Base-by-base conservation (phyloP, 2,113 vertebrate species). In the Dryoscopus gambensis region DNA sequence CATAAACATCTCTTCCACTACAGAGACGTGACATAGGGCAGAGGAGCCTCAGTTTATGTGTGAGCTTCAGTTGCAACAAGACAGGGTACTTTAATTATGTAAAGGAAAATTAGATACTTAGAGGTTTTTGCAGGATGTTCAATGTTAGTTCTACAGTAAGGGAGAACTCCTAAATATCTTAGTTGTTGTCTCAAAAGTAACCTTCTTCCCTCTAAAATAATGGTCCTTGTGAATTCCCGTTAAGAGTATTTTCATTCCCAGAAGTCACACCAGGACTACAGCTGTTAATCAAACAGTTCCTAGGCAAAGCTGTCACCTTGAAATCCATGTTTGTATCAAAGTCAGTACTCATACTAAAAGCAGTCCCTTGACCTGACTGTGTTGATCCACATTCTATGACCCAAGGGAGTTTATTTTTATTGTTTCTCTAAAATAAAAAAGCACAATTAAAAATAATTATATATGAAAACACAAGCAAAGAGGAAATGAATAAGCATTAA, bases 401-500 rank as follows among this genome's bases (percentile, higher is more conserved):
- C 75, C 78, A 74, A 84, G 87, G 71, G 63, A 94, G 46, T n/a
- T 93, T 70, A 83, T 77, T 96, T 95, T 95, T 85, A 86, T 83
- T 83, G 59, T 93, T 88, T 90, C 62, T 90, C 70, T 91, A 80
- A 84, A 91, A 83, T 77, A 86, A 95, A 95, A 79, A 76, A 56
- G 23, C 37, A 92, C 35, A 63, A 95, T 92, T 90, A 86, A 95
- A 95, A 96, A 96, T 83, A 95, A 93, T 90, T 91, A 47, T 59
- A 22, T 7, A n/a, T 25, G 42, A 97, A 96, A 92, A 86, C 87
- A 79, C n/a, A 80, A 92, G 55, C 11, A 4, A 85, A 93, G 64
- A 95, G 95, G 95, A 97, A 96, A 84, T 95, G 91, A 95, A 94
- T 70, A 95, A 96, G 84, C 93, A 77, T 57, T 87, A 83, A 86